Evolutionary conservation across 2,113 vertebrate genomes (phyloP).

Genomic region (Microtus ochrogaster): DNA sequence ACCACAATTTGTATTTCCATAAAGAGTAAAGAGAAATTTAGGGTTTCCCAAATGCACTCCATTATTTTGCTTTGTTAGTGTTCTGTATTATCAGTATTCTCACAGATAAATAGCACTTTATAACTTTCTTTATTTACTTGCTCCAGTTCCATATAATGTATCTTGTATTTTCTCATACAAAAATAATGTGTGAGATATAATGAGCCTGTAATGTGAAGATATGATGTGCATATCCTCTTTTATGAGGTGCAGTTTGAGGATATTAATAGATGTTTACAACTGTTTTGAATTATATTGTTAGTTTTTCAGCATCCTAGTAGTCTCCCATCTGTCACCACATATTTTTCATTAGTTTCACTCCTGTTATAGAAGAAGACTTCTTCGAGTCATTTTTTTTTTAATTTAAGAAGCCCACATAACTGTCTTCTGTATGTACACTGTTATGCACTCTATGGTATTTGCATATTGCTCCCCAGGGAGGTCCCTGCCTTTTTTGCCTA

Average conservation of each 20-base stretch:
- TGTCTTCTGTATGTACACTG: background rate
- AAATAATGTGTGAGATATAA: too few species aligned
- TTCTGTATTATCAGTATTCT: background rate
- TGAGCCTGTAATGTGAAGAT: too few species aligned
- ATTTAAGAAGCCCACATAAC: background rate
- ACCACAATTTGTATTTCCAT: background rate
- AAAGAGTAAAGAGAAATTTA: background rate
- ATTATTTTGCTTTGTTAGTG: background rate
- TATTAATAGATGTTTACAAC: too few species aligned
- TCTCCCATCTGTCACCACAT: too few species aligned
- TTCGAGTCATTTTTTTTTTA: background rate
- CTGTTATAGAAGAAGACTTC: too few species aligned
- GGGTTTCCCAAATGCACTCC: fast-evolving
- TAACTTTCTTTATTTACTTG: background rate
- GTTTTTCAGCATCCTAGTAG: too few species aligned
- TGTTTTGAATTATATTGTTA: too few species aligned
- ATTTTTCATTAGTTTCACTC: too few species aligned
- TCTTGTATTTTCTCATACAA: too few species aligned
- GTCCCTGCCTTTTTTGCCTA: background rate
- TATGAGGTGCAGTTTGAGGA: too few species aligned
- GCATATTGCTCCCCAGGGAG: background rate
- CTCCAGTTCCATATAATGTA: too few species aligned
- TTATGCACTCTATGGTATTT: background rate
- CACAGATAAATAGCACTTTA: background rate
- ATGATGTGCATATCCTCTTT: too few species aligned